phyloP scores from a whole-genome alignment of 2,888 invertebrate genomes.

The Nezara viridula region DNA sequence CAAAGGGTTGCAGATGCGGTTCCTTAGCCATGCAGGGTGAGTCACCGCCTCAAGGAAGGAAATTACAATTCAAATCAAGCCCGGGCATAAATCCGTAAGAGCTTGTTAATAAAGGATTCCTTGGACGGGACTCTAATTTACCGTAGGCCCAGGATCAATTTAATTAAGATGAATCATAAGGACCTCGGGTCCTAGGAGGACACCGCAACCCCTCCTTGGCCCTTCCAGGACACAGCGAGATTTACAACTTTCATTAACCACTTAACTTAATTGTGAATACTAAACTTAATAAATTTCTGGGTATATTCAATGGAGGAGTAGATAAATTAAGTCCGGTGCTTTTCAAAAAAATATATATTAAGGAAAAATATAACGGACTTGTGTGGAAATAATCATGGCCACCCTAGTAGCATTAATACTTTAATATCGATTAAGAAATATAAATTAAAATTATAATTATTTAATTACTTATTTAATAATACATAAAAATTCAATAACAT shows the following conservation, averaged over 20 bases:
- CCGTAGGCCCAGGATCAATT: constrained; percentile 56
- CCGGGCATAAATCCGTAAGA: constrained; percentile 36
- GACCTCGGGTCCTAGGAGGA: constrained; percentile 22
- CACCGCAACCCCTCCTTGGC: constrained; percentile 51
- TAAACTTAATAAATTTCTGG: constrained; percentile 6
- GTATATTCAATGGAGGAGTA: background rate
- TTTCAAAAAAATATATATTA: background rate
- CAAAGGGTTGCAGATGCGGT: constrained; percentile 22
- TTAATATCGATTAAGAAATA: too few species aligned
- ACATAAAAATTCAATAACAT: too few species aligned
- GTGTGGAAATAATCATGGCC: background rate
- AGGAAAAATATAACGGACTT: background rate
- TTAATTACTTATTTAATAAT: too few species aligned
- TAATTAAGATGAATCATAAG: constrained; percentile 63
- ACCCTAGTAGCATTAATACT: background rate
- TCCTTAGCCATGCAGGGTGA: background rate
- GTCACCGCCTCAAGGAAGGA: constrained; percentile 1
- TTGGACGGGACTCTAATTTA: constrained; percentile 51
- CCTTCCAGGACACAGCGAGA: background rate
- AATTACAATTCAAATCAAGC: constrained; percentile 60
- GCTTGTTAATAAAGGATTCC: constrained; percentile 57
- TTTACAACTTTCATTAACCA: constrained; percentile 52
- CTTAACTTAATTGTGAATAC: constrained; percentile 49
- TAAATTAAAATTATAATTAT: too few species aligned
- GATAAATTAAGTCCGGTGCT: background rate